phyloP scores from a whole-genome alignment of 2,113 vertebrate species.

The Gopherus evgoodei region DNA sequence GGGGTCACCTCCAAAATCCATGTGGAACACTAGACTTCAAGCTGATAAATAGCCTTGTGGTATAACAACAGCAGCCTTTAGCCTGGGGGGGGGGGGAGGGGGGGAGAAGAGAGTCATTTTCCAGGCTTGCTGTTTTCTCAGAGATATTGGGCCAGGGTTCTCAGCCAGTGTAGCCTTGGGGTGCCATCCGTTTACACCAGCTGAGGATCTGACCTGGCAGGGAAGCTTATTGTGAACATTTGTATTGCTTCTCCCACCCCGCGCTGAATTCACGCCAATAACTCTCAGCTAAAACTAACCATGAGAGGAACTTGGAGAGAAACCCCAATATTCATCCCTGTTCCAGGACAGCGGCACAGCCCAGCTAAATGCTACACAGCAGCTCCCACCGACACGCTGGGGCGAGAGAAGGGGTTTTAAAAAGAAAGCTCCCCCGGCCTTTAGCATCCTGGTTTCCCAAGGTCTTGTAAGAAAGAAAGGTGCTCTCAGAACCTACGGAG shows the following conservation, averaged over 20 bases:
- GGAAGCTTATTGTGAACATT: accelerated
- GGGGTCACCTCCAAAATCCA: background rate
- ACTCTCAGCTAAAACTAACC: accelerated
- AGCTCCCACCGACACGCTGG: accelerated
- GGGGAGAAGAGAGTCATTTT: background rate
- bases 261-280: background rate
- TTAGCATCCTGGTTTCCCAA: background rate
- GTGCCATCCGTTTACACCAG: background rate
- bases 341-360: background rate
- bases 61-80: background rate
- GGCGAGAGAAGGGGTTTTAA: background rate
- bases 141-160: background rate
- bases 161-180: background rate
- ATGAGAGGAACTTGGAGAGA: background rate
- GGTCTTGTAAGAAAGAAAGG: background rate
- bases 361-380: accelerated
- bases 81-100: background rate
- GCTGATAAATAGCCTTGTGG: conserved; percentile 11
- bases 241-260: background rate
- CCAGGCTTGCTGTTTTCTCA: background rate
- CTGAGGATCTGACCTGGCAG: background rate
- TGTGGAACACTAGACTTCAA: background rate
- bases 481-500: background rate
- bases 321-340: background rate
- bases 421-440: background rate